Evolutionary conservation across 2,888 invertebrate species (phyloP), one percentile per base, ranked within the genome.

Genomic region (Dermolepida albohirtum): DNA sequence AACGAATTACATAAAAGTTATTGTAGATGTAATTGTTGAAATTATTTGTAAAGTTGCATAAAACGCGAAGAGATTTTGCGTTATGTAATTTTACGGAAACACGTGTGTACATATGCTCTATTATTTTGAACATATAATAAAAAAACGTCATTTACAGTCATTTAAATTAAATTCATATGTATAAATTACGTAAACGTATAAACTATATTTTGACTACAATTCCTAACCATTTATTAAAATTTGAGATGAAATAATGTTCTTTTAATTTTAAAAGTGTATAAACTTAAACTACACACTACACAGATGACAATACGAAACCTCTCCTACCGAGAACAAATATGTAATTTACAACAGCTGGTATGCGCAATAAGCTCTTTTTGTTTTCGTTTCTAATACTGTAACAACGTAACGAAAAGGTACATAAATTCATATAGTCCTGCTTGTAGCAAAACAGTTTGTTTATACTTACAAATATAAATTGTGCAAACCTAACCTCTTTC

Each of bases 401-500:
- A 22, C 22, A 22, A 22, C 22, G 4, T 4, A 22, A 2, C 22
- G 22, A 1, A 22, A 22, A 22, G 22, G 22, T 22, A 2, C 22
- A 22, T 22, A 22, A 22, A 22, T 22, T 22, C 22, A 22, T 22
- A 22, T n/a, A 22, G 22, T 22, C 22, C 22, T 22, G 4, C 22
- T n/a, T n/a, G n/a, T n/a, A n/a, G n/a, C n/a, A n/a, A n/a, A n/a
- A 22, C 22, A 11, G 29, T 51, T 51, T 51, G 8, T 29, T 51
- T 29, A 51, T 11, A 16, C n/a, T 52, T n/a, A 6, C n/a, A 8
- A 12, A 14, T 52, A 14, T 12, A 29, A 51, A 51, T 54, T 54
- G 52, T 43, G 44, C 12, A 44, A 43, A 57, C 16, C 29, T 43
- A 16, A 43, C n/a, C 41, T 41, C 10, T 29, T 59, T 59, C 41